These are phyloP conservation scores for Heterotis niloticus DNA, from an alignment of 2,113 vertebrate species.

Conservation along the genomic window DNA sequence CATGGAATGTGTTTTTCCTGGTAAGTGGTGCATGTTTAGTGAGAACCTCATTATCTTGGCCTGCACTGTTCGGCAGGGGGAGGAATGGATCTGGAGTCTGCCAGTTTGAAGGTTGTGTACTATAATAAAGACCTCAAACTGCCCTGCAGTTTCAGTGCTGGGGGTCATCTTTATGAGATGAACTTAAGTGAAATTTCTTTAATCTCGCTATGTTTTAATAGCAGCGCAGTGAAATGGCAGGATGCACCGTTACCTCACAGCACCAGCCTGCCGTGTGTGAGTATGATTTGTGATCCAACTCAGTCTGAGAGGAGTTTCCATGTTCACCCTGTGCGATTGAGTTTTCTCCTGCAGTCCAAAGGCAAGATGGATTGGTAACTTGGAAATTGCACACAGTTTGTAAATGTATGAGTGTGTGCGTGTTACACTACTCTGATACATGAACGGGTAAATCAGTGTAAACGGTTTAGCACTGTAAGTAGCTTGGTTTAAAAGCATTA, in stretches of 20 bases:
- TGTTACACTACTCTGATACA: too few species aligned
- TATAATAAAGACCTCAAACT: too few species aligned
- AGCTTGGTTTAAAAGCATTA: too few species aligned
- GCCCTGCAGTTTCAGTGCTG: too few species aligned
- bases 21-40: conserved; percentile 45
- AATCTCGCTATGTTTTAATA: background rate
- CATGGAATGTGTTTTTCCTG: conserved; percentile 44
- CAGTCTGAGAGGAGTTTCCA: background rate
- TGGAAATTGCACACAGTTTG: too few species aligned
- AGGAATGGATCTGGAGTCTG: conserved; percentile 10
- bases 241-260: background rate
- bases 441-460: too few species aligned
- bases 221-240: background rate
- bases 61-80: conserved; percentile 23
- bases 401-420: too few species aligned
- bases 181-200: background rate
- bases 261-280: too few species aligned
- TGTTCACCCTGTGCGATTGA: background rate
- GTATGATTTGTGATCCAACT: background rate
- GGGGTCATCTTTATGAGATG: too few species aligned
- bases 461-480: too few species aligned
- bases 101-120: too few species aligned
- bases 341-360: background rate
- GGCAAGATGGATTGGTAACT: too few species aligned
- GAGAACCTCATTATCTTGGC: conserved; percentile 45